Conservation (phyloP, 2,888 invertebrate genomes). For the Chelonus formosanus region DNA sequence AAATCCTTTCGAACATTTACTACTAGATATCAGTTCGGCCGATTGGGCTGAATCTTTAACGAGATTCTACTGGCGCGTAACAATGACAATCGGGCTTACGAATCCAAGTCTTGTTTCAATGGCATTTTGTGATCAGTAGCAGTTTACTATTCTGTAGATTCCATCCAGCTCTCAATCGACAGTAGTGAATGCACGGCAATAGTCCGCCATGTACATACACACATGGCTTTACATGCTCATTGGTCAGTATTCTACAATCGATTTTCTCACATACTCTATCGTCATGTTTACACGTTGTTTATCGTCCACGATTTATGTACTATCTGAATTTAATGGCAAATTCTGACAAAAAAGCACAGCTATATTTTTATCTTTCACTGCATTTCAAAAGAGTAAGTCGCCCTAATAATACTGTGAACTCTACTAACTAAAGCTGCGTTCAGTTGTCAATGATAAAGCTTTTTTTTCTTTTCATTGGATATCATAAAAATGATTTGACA, state of each 20-base stretch:
- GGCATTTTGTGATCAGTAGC: slow-evolving; percentile 8
- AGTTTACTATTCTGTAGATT: neutral
- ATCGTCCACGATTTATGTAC: slow-evolving; percentile 40
- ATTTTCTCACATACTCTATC: slow-evolving; percentile 30
- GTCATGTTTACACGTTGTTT: slow-evolving; percentile 42
- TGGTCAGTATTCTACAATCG: slow-evolving; percentile 17
- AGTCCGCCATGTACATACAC: slow-evolving; percentile 13
- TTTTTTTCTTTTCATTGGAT: no score
- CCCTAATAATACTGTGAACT: no score
- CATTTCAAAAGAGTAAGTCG: neutral
- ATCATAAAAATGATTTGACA: no score
- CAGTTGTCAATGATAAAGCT: no score
- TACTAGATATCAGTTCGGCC: neutral
- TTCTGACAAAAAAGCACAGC: neutral
- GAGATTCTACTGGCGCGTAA: neutral
- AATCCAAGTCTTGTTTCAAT: slow-evolving; percentile 4
- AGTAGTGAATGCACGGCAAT: slow-evolving; percentile 18
- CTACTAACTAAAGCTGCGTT: no score
- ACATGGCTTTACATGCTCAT: slow-evolving; percentile 8
- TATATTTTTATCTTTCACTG: neutral
- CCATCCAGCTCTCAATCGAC: no score
- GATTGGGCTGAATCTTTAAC: slow-evolving; percentile 11
- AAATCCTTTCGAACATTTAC: neutral
- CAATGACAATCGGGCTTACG: slow-evolving; percentile 6
- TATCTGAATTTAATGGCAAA: slow-evolving; percentile 15